These are phyloP conservation scores for Lagodon rhomboides DNA, from an alignment of 2,797 vertebrate genomes.

Conservation along the genomic window DNA sequence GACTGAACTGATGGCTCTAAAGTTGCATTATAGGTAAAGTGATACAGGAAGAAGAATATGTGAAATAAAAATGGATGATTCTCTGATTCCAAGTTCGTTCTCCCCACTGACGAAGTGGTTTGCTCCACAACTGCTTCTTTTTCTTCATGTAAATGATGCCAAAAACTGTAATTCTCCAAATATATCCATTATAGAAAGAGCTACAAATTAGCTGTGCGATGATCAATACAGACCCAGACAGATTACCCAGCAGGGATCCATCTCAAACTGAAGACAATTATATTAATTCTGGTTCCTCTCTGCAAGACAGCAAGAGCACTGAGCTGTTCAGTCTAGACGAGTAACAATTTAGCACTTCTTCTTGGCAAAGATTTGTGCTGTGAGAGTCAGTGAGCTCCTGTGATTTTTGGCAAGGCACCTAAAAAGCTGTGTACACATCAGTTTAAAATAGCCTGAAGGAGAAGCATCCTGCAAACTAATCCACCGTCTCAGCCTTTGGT, in stretches of 20 bases:
- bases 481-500: neutral
- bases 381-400: constrained; percentile 22
- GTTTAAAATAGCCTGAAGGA: constrained; percentile 44
- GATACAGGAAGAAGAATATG: too few relatives aligned
- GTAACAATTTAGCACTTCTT: neutral
- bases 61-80: too few relatives aligned
- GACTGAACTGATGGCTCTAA: neutral
- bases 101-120: neutral
- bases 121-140: too few relatives aligned
- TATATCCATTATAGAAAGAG: neutral
- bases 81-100: too few relatives aligned
- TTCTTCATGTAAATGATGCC: neutral
- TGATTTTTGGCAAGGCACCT: constrained; percentile 23
- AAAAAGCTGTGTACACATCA: constrained; percentile 21
- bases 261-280: neutral
- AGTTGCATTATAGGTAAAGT: neutral
- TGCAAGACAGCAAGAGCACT: neutral
- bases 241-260: neutral
- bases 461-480: constrained; percentile 34
- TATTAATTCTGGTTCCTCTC: neutral
- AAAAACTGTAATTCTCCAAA: neutral
- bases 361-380: constrained; percentile 1
- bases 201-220: neutral
- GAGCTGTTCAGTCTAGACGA: neutral
- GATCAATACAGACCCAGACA: neutral